Conservation (phyloP, 1,140 invertebrate species). For the Saccostrea glomerata region DNA sequence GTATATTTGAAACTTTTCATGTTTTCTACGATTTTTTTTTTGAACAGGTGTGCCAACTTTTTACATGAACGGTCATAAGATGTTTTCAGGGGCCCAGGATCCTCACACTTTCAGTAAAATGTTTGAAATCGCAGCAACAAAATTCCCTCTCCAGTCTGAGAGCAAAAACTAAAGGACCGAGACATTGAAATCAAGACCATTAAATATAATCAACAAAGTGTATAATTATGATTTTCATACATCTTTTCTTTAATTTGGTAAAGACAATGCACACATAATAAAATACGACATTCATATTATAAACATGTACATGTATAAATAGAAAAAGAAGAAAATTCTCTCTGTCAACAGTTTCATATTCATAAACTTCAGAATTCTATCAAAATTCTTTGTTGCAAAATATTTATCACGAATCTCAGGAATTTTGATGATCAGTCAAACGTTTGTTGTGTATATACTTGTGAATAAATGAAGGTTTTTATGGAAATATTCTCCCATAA, state of each 20-base stretch:
- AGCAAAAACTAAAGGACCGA: not conserved
- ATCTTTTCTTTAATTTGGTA: too few species aligned
- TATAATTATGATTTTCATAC: too few species aligned
- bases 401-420: not conserved
- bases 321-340: too few species aligned
- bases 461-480: constrained; percentile 1
- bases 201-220: too few species aligned
- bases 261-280: too few species aligned
- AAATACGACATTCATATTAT: too few species aligned
- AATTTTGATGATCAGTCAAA: not conserved
- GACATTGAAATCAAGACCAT: not conserved
- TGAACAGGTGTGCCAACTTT: constrained; percentile 71
- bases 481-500: not conserved
- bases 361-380: too few species aligned
- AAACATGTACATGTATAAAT: too few species aligned
- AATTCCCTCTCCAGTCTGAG: constrained; percentile 57
- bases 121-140: constrained; percentile 68
- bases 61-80: constrained; percentile 72
- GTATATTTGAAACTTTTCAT: too few species aligned
- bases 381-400: not conserved
- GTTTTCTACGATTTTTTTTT: not conserved
- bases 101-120: constrained; percentile 65
- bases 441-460: constrained; percentile 2
- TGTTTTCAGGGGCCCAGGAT: constrained; percentile 75
- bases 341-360: too few species aligned